Evolutionary conservation across 2,797 vertebrate genomes (phyloP).

Genomic region (Hapalemur alaotrensis): DNA sequence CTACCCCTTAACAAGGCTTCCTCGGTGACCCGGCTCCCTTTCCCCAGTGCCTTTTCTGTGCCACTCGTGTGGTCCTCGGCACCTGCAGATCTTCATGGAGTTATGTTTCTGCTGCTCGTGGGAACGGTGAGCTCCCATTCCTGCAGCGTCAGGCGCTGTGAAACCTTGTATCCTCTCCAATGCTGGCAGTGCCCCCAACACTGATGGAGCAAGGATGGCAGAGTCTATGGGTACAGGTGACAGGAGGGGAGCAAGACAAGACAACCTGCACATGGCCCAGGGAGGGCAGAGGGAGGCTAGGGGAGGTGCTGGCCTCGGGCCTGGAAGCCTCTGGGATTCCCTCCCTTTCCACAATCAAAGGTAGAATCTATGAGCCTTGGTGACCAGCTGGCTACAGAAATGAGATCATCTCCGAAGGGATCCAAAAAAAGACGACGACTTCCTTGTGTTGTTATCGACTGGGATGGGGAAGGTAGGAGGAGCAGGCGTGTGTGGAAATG

Average conservation of each 20-base stretch:
- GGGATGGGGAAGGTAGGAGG: not conserved
- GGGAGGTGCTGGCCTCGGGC: not conserved
- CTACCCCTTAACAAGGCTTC: not conserved
- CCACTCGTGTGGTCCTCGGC: not conserved
- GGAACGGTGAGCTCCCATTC: not conserved
- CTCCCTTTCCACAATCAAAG: not conserved
- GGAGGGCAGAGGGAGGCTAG: not conserved
- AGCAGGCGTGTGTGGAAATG: not conserved
- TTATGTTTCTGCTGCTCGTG: not conserved
- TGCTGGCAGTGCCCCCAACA: not conserved
- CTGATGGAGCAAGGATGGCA: not conserved
- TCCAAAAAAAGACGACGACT: not conserved
- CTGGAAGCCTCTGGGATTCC: not conserved
- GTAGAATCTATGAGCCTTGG: not conserved
- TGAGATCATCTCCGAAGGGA: not conserved
- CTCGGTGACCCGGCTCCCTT: too few species aligned
- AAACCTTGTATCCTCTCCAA: not conserved
- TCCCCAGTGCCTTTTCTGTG: not conserved
- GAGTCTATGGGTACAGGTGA: not conserved
- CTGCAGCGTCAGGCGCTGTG: rapidly evolving
- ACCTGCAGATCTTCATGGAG: not conserved
- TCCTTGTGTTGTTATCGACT: not conserved
- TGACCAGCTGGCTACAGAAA: not conserved
- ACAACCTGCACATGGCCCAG: not conserved
- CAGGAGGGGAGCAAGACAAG: not conserved